phyloP scores from a whole-genome alignment of 2,888 invertebrate species.

The Drosophila setosimentum region DNA sequence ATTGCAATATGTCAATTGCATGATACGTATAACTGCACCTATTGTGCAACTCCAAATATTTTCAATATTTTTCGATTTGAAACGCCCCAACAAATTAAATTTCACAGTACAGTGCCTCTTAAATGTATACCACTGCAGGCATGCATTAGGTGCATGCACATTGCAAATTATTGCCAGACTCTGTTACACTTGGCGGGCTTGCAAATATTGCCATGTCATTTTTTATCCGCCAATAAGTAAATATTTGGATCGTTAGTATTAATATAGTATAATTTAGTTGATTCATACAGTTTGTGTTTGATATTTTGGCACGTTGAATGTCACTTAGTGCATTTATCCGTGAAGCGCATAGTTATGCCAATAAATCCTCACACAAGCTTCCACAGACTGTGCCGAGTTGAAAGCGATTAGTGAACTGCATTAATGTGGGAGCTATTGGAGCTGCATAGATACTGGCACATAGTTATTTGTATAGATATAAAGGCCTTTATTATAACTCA shows the following conservation, averaged over 20 bases:
- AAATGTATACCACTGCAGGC: slow-evolving; percentile 18
- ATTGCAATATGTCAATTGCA: neutral
- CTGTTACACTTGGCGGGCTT: slow-evolving; percentile 24
- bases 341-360: slow-evolving; percentile 31
- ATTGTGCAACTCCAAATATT: slow-evolving; percentile 5
- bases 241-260: slow-evolving; percentile 31
- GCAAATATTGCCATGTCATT: slow-evolving; percentile 53
- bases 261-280: slow-evolving; percentile 12
- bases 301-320: slow-evolving; percentile 36
- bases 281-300: slow-evolving; percentile 19
- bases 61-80: slow-evolving; percentile 13
- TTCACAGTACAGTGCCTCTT: slow-evolving; percentile 44
- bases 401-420: slow-evolving; percentile 39
- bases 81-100: slow-evolving; percentile 48
- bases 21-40: neutral
- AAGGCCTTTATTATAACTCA: too few species aligned
- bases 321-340: slow-evolving; percentile 55
- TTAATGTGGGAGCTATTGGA: neutral
- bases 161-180: slow-evolving; percentile 6
- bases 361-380: slow-evolving; percentile 34
- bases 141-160: slow-evolving; percentile 7
- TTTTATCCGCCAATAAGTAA: slow-evolving; percentile 31
- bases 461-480: neutral
- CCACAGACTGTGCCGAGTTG: slow-evolving; percentile 5
- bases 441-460: neutral